Conservation (phyloP, 2,797 vertebrate genomes). For the Vespertilio murinus region DNA sequence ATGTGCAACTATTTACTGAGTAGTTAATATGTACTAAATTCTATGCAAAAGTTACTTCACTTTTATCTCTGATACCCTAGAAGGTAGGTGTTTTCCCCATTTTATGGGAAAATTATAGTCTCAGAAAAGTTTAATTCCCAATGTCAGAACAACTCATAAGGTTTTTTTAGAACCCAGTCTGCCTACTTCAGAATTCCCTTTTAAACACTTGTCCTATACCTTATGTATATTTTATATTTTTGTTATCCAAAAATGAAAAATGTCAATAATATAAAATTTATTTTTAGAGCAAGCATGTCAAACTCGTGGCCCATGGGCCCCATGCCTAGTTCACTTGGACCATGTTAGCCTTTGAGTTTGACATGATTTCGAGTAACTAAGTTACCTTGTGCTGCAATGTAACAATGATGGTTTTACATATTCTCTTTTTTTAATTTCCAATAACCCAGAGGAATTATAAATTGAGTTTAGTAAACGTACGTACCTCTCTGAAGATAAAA, state of each 20-base stretch:
- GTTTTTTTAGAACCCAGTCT: not conserved
- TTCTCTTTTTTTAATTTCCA: not conserved
- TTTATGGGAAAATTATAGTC: not conserved
- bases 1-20: not conserved
- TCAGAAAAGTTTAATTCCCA: conserved; percentile 22
- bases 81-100: not conserved
- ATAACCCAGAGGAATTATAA: not conserved
- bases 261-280: not conserved
- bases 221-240: not conserved
- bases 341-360: no score
- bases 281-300: not conserved
- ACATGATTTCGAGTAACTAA: not conserved
- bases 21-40: not conserved
- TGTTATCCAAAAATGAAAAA: not conserved
- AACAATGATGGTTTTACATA: not conserved
- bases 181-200: not conserved
- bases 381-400: not conserved
- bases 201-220: not conserved
- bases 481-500: conserved; percentile 99
- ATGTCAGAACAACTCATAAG: not conserved
- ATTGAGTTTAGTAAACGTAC: conserved; percentile 67
- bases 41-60: not conserved
- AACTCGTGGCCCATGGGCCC: no score
- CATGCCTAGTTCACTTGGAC: no score
- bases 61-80: not conserved